Percentiles rank a stretch among this genome's conserved stretches.
Evolutionary conservation across 2,797 vertebrate species (phyloP).

Genomic region (Eptatretus atami): DNA sequence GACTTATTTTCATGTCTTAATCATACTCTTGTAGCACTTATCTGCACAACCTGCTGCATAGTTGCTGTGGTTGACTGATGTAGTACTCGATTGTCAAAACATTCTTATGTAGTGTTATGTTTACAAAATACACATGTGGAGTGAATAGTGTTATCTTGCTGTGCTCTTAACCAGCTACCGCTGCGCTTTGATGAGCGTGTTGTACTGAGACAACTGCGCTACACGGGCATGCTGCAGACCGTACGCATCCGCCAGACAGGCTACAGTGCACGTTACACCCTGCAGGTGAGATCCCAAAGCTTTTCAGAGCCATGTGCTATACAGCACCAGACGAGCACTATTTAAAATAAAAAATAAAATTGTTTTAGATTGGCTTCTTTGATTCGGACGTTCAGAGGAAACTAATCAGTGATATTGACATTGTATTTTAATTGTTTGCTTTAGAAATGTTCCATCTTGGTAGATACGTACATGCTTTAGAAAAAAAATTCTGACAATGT

Average conservation of each 20-base stretch:
- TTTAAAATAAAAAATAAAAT: too few species aligned
- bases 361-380: too few species aligned
- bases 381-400: too few species aligned
- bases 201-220: conserved; percentile 75
- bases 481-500: too few species aligned
- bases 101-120: background rate
- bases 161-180: conserved; percentile 27
- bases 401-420: too few species aligned
- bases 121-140: too few species aligned
- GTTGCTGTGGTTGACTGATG: background rate
- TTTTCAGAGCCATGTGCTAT: too few species aligned
- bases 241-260: conserved; percentile 82
- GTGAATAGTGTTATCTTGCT: background rate
- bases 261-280: conserved; percentile 73
- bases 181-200: conserved; percentile 51
- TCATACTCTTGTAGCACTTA: conserved; percentile 8
- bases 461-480: too few species aligned
- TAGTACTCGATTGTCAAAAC: background rate
- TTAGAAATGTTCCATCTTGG: too few species aligned
- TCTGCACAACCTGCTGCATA: conserved; percentile 8
- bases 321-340: too few species aligned
- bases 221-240: conserved; percentile 95
- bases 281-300: conserved; percentile 27
- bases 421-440: too few species aligned
- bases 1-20: conserved; percentile 7